Evolutionary conservation across 1,140 invertebrate species (phyloP), one percentile per base, ranked within the genome.

Genomic region (Bactericera cockerelli): DNA sequence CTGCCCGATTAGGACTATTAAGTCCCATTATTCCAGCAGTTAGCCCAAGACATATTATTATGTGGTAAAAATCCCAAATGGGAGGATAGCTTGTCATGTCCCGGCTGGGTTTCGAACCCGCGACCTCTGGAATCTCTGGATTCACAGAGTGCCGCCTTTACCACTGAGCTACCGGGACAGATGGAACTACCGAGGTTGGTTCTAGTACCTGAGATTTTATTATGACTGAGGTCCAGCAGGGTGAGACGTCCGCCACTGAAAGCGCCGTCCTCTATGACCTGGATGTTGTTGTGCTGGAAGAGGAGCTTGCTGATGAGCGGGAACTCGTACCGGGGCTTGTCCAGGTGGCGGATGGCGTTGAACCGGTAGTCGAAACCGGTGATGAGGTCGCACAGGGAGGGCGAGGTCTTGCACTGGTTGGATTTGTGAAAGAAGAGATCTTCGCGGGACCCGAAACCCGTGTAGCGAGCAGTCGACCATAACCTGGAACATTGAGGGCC

Each of bases 351-450:
- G 8, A 49, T 49, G 4, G 42, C n/a, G 19, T 49, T 49, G 22
- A 10, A 49, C 4, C 42, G 6, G 22, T 49, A 49, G 22, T 49
- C 42, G 19, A 49, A 49, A 4, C n/a, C 42, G 3, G 42, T 49
- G 22, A 49, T 49, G n/a, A 19, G n/a, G 19, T 49, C 42, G 42
- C 42, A 49, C 28, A 31, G 13, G n/a, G n/a, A 6, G 4, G n/a
- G n/a, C 4, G 42, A 6, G 19, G 22, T 49, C 8, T 8, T 4
- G 22, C 42, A 49, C 22, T 10, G 42, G 8, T 22, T n/a, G 42
- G 42, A 49, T 16, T 49, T 16, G n/a, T 49, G 42, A 49, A 49
- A 19, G 42, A 49, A 19, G 42, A 49, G 42, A n/a, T 49, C 42
- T 49, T 49, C 42, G 8, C 42, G n/a, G n/a, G n/a, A 19, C 4